These are phyloP conservation scores for Teleogryllus occipitalis DNA, from an alignment of 1,140 invertebrate genomes.

Conservation along the genomic window DNA sequence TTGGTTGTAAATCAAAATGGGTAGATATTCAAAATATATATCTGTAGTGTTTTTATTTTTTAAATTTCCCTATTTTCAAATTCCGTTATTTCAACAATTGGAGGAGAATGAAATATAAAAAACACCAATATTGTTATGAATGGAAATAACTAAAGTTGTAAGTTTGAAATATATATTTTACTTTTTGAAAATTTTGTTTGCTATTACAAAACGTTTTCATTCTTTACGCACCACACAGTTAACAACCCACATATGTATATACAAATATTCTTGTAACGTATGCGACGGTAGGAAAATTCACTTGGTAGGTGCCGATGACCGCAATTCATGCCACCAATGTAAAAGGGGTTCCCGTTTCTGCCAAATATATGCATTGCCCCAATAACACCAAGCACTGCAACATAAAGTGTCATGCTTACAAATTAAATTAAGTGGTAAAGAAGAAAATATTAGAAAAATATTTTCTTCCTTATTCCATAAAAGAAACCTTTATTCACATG, in stretches of 20 bases:
- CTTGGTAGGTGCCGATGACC: neutral
- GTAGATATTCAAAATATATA: too few species aligned
- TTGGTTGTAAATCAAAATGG: too few species aligned
- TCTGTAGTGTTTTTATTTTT: too few species aligned
- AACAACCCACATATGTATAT: neutral
- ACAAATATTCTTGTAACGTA: too few species aligned
- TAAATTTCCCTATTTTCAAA: too few species aligned
- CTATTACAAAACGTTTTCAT: neutral
- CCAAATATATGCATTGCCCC: constrained; percentile 20
- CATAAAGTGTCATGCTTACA: neutral
- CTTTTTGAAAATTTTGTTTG: neutral
- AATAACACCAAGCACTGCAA: constrained; percentile 18
- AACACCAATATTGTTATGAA: neutral
- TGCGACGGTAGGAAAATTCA: neutral
- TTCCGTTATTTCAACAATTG: too few species aligned
- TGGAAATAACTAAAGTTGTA: neutral
- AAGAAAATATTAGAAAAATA: too few species aligned
- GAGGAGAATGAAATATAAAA: too few species aligned
- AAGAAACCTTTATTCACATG: too few species aligned
- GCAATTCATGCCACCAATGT: constrained; percentile 17
- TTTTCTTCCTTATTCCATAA: too few species aligned
- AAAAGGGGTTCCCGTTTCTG: constrained; percentile 20
- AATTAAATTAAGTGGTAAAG: too few species aligned
- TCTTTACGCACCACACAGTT: neutral
- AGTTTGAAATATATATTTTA: neutral